These are phyloP conservation scores for Isaurus tuberculatus DNA, from an alignment of 92 coral and sea anemone species.

Conservation along the genomic window DNA sequence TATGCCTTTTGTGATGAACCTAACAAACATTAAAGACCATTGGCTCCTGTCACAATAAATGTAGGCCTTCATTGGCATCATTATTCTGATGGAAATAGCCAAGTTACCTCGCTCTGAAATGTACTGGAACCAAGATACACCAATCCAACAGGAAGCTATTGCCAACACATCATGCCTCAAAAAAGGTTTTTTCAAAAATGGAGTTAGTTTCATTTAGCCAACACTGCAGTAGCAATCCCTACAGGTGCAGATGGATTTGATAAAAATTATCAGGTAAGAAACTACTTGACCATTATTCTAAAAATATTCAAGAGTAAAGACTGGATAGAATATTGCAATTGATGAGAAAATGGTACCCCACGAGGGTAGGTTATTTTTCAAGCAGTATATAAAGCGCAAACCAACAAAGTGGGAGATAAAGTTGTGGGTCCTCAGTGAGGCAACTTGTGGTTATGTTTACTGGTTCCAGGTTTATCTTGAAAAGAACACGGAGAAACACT, in stretches of 20 bases:
- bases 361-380: conserved; percentile 34
- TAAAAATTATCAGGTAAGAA: conserved; percentile 48
- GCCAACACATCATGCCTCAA: too few species aligned
- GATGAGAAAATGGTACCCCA: too few species aligned
- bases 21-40: background rate
- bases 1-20: conserved; percentile 22
- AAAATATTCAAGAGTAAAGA: too few species aligned
- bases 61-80: conserved; percentile 39
- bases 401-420: conserved; percentile 55
- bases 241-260: conserved; percentile 51
- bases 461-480: conserved; percentile 50
- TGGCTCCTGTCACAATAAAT: conserved; percentile 56
- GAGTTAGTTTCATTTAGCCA: too few species aligned
- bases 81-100: too few species aligned
- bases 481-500: conserved; percentile 55
- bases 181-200: too few species aligned
- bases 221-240: conserved; percentile 43
- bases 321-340: too few species aligned
- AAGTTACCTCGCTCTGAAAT: too few species aligned
- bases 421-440: conserved; percentile 56
- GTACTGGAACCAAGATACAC: too few species aligned
- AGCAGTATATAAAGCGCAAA: conserved; percentile 53
- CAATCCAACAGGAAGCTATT: too few species aligned
- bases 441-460: conserved; percentile 54
- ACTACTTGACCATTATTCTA: conserved; percentile 23